Percentiles rank a stretch among this genome's conserved stretches.
These are phyloP conservation scores for Ochropacha duplaris DNA, from an alignment of 2,888 invertebrate genomes.

Conservation along the genomic window DNA sequence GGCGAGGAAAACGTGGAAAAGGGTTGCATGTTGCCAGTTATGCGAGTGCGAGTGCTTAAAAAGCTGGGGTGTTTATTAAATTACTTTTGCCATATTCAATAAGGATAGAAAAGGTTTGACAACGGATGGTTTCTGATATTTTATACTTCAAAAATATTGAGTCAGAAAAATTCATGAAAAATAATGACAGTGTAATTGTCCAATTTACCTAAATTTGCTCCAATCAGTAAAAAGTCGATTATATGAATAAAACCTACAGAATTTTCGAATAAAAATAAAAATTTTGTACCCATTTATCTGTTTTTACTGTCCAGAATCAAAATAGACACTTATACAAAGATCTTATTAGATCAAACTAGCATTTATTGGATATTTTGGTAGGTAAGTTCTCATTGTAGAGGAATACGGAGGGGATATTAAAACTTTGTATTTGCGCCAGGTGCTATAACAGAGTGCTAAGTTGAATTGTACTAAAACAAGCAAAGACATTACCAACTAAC, in stretches of 20 bases:
- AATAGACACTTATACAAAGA: slow-evolving; percentile 16
- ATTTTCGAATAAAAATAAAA: too few relatives aligned
- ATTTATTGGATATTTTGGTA: slow-evolving; percentile 13
- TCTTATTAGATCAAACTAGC: slow-evolving; percentile 35
- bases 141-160: too few relatives aligned
- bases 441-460: slow-evolving; percentile 33
- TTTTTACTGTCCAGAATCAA: slow-evolving; percentile 12
- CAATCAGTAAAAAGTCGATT: too few relatives aligned
- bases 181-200: slow-evolving; percentile 22
- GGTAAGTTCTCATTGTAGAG: slow-evolving; percentile 12
- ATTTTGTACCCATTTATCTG: too few relatives aligned
- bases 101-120: slow-evolving; percentile 5
- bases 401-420: slow-evolving; percentile 29
- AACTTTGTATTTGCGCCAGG: slow-evolving; percentile 35
- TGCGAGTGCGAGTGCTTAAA: slow-evolving; percentile 24
- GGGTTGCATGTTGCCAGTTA: slow-evolving; percentile 27
- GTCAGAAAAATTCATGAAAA: not conserved
- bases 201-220: slow-evolving; percentile 14
- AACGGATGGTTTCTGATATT: too few relatives aligned
- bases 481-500: not conserved
- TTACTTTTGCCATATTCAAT: slow-evolving; percentile 20
- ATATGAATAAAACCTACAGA: too few relatives aligned
- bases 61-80: slow-evolving; percentile 37
- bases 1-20: slow-evolving; percentile 42
- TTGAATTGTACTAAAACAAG: slow-evolving; percentile 18